A percentile compares a stretch with the other conserved stretches of the same genome.
These are phyloP conservation scores for Dendrolimus houi DNA, from an alignment of 2,888 invertebrate species.

Conservation along the genomic window DNA sequence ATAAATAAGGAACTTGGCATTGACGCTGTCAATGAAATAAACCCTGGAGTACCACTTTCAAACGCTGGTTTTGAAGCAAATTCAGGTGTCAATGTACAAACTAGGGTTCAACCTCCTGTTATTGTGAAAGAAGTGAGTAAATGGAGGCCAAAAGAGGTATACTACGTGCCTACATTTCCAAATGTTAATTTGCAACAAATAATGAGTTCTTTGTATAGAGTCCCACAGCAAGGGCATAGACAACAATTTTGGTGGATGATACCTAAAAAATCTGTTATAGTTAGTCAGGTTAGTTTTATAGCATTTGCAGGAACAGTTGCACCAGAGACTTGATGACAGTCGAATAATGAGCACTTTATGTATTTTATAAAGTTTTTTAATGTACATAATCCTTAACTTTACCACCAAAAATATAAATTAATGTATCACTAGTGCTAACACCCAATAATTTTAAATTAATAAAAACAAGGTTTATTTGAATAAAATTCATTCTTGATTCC, in stretches of 20 bases:
- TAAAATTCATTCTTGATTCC: no score
- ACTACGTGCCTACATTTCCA: conserved; percentile 9
- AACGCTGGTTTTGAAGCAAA: conserved; percentile 15
- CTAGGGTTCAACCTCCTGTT: conserved; percentile 27
- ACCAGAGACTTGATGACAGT: conserved; percentile 39
- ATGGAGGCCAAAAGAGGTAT: conserved; percentile 13
- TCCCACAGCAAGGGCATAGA: conserved; percentile 22
- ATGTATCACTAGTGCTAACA: no score
- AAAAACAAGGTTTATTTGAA: no score
- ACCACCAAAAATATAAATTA: no score
- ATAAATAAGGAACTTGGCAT: conserved; percentile 36
- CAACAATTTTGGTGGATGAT: conserved; percentile 21
- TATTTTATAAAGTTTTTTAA: background rate
- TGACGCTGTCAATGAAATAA: conserved; percentile 42
- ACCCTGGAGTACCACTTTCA: conserved; percentile 17
- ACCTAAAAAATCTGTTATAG: conserved; percentile 16
- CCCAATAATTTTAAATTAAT: no score
- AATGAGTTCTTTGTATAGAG: conserved; percentile 32
- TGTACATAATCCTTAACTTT: no score
- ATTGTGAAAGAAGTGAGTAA: conserved; percentile 62
- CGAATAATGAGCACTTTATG: conserved; percentile 11
- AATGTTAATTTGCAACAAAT: conserved; percentile 25
- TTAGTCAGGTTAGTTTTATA: conserved; percentile 40
- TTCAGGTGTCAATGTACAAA: conserved; percentile 22
- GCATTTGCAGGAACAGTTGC: conserved; percentile 12